Evolutionary conservation across 2,113 vertebrate species (phyloP), one percentile per base, ranked within the genome.

Genomic region (Agapornis roseicollis): DNA sequence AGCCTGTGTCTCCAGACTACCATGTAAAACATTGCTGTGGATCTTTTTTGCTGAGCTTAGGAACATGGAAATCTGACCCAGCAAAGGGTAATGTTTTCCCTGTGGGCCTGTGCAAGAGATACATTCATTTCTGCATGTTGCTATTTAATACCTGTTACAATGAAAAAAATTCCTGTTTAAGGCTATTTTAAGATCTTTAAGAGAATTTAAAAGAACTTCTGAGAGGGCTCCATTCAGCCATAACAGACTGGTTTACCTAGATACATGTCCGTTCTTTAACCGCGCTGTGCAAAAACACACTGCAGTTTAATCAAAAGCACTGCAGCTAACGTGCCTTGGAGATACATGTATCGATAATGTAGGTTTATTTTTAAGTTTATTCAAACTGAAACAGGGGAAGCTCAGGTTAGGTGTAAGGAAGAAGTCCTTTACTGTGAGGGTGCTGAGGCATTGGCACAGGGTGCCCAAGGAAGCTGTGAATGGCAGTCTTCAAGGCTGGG

Each of bases 91-190:
- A 84, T 35, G 6, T 81, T 86, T 79, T 80, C 93, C 77, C 76
- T 44, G 4, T 22, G 74, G 76, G 88, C 29, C 72, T 63, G 60
- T 44, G 60, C 41, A 65, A 82, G 46, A 76, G 20, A 46, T 28
- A 63, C 8, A 52, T 68, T 87, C 47, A 56, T 65, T 89, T 95
- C 52, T 93, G 78, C 42, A 86, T 47, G 66, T 4, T 85, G 41
- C 80, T 90, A 70, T 94, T 95, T 92, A 96, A 94, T 93, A 86
- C 10, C 53, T 92, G 72, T 42, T 86, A 85, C 49, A 88, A 63
- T 35, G 46, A 84, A 90, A 94, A 16, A 16, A 82, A 91, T 92
- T 94, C 80, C 64, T 49, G 33, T 6, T 89, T 78, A 94, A 88
- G 81, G 56, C 37, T 74, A 68, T 78, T 95, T 88, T 84, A 91